Percentiles rank a stretch among this genome's conserved stretches.
These are phyloP conservation scores for Corbicula japonica DNA, from an alignment of 2,888 invertebrate genomes.

Conservation along the genomic window DNA sequence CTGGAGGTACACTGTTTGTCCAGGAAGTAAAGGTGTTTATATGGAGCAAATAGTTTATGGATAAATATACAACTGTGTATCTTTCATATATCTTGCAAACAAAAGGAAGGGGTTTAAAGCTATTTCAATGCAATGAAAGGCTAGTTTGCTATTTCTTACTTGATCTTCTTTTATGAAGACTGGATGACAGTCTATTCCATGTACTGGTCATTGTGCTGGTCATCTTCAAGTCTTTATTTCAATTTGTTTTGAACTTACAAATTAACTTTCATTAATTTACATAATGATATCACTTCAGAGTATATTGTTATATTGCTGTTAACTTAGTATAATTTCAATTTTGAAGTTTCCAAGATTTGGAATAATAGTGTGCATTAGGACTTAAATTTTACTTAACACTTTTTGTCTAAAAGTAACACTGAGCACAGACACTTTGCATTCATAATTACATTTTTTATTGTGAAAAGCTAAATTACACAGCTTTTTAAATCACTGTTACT, in stretches of 20 bases:
- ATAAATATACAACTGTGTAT: too few relatives aligned
- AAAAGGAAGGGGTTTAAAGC: too few relatives aligned
- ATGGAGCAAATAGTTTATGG: not conserved
- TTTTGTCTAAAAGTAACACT: not conserved
- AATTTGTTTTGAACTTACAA: not conserved
- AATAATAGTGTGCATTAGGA: not conserved
- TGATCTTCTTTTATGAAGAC: constrained; percentile 48
- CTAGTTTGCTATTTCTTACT: constrained; percentile 40
- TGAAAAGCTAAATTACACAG: not conserved
- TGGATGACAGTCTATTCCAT: constrained; percentile 59
- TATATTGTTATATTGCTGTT: not conserved
- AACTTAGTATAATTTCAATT: not conserved
- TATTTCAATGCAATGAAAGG: not conserved
- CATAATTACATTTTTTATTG: not conserved
- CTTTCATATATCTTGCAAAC: too few relatives aligned
- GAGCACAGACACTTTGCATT: not conserved
- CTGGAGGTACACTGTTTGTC: not conserved
- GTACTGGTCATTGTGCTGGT: constrained; percentile 45
- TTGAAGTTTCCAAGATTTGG: not conserved
- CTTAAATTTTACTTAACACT: not conserved
- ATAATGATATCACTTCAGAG: not conserved
- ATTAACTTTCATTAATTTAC: not conserved
- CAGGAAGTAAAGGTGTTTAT: not conserved
- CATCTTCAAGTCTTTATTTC: not conserved
- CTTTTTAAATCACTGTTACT: not conserved